phyloP scores from a whole-genome alignment of 2,113 vertebrate genomes.

The Vanacampus margaritifer region DNA sequence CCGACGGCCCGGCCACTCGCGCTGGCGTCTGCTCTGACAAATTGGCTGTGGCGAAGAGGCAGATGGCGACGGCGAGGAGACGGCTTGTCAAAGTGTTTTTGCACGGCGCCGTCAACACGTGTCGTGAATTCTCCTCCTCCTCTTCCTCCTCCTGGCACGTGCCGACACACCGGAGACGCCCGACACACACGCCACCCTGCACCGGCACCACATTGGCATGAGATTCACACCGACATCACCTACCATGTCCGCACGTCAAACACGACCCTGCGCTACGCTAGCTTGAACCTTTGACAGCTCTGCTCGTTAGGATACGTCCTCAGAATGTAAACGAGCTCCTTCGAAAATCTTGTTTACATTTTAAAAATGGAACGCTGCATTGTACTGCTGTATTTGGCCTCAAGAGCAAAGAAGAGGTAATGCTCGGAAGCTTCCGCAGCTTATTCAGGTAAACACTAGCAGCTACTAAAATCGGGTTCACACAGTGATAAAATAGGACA shows the following conservation, averaged over 20 bases:
- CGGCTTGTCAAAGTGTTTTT: conserved; percentile 51
- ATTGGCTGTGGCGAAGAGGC: conserved; percentile 59
- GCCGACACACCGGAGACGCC: conserved; percentile 11
- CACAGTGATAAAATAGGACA: no score
- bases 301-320: conserved; percentile 47
- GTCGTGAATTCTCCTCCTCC: conserved; percentile 17
- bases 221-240: conserved; percentile 20
- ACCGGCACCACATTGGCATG: conserved; percentile 50
- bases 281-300: conserved; percentile 33
- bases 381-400: neutral
- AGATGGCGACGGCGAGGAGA: conserved; percentile 64
- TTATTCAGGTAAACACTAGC: no score
- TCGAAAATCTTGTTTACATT: neutral
- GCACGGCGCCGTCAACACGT: conserved; percentile 58
- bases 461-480: no score
- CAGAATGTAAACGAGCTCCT: conserved; percentile 11
- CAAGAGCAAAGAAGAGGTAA: neutral
- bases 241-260: conserved; percentile 20
- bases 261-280: neutral
- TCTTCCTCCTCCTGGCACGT: neutral
- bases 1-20: conserved; percentile 46
- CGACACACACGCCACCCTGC: conserved; percentile 23
- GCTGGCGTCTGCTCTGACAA: conserved; percentile 62
- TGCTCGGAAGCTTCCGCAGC: neutral
- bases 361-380: neutral